These are phyloP conservation scores for Trachelus stipa DNA, from an alignment of 2,888 invertebrate genomes.

Conservation along the genomic window DNA sequence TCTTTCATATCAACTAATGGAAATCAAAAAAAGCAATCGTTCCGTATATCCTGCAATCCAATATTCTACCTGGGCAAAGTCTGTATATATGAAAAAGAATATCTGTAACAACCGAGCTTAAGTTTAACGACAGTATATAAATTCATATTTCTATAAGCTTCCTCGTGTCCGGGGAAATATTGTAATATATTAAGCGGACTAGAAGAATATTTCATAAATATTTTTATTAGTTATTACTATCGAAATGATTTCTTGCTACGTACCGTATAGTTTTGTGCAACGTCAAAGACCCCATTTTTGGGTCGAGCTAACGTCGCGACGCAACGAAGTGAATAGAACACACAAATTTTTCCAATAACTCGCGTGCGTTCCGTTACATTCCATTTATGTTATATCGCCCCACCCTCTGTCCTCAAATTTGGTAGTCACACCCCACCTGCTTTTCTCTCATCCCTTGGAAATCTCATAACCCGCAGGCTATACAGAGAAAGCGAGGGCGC, in stretches of 20 bases:
- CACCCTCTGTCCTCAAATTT: neutral
- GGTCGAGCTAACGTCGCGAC: neutral
- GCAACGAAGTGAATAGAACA: neutral
- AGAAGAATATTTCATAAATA: neutral
- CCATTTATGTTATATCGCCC: slow-evolving; percentile 2
- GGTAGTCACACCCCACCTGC: neutral
- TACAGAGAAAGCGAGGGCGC: neutral
- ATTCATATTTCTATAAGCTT: neutral
- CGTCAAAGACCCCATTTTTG: slow-evolving; percentile 5
- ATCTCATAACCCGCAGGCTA: neutral
- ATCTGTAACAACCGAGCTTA: neutral
- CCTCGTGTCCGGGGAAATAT: neutral
- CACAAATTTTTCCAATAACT: neutral
- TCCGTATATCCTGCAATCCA: neutral
- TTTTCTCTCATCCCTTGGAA: neutral
- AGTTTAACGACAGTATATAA: neutral
- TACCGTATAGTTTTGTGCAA: neutral
- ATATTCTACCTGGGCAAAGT: neutral
- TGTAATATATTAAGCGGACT: neutral
- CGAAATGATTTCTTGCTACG: neutral
- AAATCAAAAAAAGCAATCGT: neutral
- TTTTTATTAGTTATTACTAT: neutral
- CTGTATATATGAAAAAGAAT: neutral
- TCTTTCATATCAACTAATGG: neutral
- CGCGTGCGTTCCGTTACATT: slow-evolving; percentile 4